phyloP scores from a whole-genome alignment of 2,113 vertebrate genomes.

The Menura novaehollandiae region DNA sequence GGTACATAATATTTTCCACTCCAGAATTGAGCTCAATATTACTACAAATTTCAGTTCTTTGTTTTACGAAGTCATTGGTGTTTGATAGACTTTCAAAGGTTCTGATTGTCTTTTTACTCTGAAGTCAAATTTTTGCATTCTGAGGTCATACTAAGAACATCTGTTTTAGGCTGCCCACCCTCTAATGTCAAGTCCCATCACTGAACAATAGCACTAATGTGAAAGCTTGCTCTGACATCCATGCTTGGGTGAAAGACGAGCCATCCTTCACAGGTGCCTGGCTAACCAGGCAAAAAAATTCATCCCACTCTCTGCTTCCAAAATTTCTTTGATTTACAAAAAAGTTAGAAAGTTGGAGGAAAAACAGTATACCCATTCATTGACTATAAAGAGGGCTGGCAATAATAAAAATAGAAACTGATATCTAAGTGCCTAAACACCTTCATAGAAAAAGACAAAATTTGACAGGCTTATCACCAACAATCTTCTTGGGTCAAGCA shows the following conservation, averaged over 20 bases:
- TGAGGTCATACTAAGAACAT: background rate
- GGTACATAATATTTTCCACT: background rate
- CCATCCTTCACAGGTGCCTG: background rate
- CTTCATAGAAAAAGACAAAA: background rate
- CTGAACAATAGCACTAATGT: background rate
- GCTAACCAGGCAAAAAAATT: background rate
- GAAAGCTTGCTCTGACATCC: background rate
- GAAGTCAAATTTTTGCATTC: background rate
- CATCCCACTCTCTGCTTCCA: background rate
- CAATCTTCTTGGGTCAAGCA: background rate
- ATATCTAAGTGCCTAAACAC: background rate
- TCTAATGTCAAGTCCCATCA: background rate
- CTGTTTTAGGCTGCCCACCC: background rate
- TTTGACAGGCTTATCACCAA: background rate
- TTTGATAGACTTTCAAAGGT: background rate
- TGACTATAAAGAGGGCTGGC: background rate
- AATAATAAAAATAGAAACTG: background rate
- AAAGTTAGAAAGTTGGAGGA: background rate
- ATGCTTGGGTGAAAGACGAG: background rate
- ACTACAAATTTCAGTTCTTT: background rate
- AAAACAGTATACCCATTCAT: background rate
- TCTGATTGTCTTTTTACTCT: background rate
- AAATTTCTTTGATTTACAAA: background rate
- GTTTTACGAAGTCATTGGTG: background rate
- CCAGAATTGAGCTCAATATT: background rate